Base-by-base conservation (phyloP, 2,113 vertebrate genomes). In the Carollia perspicillata region DNA sequence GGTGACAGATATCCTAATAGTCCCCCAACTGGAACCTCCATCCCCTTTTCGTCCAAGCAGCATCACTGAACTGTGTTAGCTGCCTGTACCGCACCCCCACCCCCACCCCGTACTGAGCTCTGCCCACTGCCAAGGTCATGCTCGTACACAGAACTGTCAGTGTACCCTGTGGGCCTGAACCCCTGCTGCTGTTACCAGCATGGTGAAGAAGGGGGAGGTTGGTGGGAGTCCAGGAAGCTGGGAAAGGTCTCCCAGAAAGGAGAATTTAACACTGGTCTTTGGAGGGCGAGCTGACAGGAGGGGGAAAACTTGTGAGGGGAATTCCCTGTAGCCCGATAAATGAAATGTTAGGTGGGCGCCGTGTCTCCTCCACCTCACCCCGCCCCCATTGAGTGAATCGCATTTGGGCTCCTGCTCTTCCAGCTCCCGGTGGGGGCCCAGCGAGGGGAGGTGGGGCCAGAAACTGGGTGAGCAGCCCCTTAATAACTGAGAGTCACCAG, bases 151-250 rank as follows among this genome's bases (percentile, higher is more conserved):
- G 35, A 17, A 35, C 12, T 35, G 40, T n/a, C 37, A 2, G 0
- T 0, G 35, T 18, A 0, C 11, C 12, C 44, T 1, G 0, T n/a
- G 2, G 55, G 14, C 16, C 37, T 72, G 40, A 55, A 4, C 23
- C 35, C 5, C 14, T 1, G 18, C 71, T 22, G 51, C 47, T 5
- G 47, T 49, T 8, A 42, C 17, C 20, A 40, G 26, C 66, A 7
- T 37, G 40, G 42, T 80, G 66, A 80, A 63, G 35, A 37, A 60
- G 63, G 71, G 63, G 60, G 12, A 6, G 35, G 23, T 5, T 40
- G 23, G 42, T 20, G 9, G 23, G 26, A 33, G 4, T n/a, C 63
- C 40, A 53, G 17, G 75, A 11, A 7, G 8, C 33, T 6, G 33
- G 5, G 80, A 35, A 72, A 28, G 8, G 11, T 8, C 26, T 78